phyloP scores from a whole-genome alignment of 2,113 vertebrate genomes.

The Ctenomys sociabilis region DNA sequence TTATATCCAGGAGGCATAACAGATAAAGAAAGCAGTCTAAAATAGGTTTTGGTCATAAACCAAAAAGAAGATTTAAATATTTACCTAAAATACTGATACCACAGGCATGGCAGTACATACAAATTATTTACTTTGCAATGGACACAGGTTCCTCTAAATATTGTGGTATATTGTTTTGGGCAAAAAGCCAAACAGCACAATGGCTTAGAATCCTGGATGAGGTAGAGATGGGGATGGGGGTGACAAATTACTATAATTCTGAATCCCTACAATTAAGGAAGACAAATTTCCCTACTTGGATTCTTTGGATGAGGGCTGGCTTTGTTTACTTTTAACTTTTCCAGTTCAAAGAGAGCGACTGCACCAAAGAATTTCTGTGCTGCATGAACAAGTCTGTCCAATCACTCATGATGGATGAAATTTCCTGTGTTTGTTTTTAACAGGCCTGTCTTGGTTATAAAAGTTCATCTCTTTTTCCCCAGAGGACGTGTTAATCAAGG shows the following conservation, averaged over 20 bases:
- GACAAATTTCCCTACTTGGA: background rate
- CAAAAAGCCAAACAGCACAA: background rate
- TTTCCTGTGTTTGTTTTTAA: constrained; percentile 51
- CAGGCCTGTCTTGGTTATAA: constrained; percentile 31
- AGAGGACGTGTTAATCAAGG: constrained; percentile 50
- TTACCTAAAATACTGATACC: background rate
- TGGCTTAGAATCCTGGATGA: background rate
- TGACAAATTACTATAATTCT: background rate
- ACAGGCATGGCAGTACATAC: background rate
- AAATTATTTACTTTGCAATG: constrained; percentile 22
- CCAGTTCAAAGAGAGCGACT: background rate
- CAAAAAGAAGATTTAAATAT: constrained; percentile 33
- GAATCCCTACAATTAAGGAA: background rate
- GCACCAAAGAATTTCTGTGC: background rate
- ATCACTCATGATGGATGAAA: background rate
- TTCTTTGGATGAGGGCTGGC: background rate
- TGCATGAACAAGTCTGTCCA: background rate
- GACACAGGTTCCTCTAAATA: background rate
- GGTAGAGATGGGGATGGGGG: background rate
- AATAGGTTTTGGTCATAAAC: background rate
- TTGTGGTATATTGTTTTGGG: background rate
- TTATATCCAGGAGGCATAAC: background rate
- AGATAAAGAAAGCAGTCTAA: background rate
- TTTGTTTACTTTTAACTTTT: constrained; percentile 13
- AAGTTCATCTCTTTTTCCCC: background rate